phyloP scores from a whole-genome alignment of 2,113 vertebrate species.

The Cyprinodon variegatus region DNA sequence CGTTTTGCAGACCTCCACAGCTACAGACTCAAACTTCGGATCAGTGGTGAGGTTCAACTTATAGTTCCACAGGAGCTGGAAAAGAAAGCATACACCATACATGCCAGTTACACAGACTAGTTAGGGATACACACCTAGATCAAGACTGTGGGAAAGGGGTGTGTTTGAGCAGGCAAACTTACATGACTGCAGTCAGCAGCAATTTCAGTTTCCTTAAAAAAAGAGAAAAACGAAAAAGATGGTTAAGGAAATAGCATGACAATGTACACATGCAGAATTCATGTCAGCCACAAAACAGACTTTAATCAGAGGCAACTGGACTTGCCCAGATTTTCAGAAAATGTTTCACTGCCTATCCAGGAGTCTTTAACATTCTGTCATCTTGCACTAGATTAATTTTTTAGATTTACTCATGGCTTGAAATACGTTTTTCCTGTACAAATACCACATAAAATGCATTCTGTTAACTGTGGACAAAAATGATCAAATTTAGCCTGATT shows the following conservation, averaged over 20 bases:
- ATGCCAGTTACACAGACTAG: neutral
- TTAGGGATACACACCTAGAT: neutral
- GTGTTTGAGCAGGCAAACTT: constrained; percentile 75
- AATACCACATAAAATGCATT: too few relatives aligned
- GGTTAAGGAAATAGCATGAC: neutral
- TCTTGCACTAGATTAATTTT: too few relatives aligned
- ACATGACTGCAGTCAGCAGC: constrained; percentile 95
- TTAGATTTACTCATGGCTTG: too few relatives aligned
- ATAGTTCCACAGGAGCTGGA: constrained; percentile 95
- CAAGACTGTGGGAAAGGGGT: neutral
- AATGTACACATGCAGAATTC: too few relatives aligned
- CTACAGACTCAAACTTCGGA: constrained; percentile 95
- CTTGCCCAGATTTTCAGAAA: too few relatives aligned
- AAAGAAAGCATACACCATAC: neutral
- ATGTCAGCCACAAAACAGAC: too few relatives aligned
- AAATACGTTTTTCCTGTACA: too few relatives aligned
- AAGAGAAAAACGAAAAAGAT: constrained; percentile 41
- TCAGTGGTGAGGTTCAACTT: constrained; percentile 95
- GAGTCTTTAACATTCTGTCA: too few relatives aligned
- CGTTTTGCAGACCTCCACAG: constrained; percentile 93
- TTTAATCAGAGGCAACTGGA: too few relatives aligned
- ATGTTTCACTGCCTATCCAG: too few relatives aligned
- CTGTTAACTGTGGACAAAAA: too few relatives aligned
- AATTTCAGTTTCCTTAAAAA: constrained; percentile 90
- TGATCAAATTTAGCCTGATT: too few relatives aligned